These are phyloP conservation scores for Antheraea mylitta DNA, from an alignment of 1,140 invertebrate species.

Conservation along the genomic window DNA sequence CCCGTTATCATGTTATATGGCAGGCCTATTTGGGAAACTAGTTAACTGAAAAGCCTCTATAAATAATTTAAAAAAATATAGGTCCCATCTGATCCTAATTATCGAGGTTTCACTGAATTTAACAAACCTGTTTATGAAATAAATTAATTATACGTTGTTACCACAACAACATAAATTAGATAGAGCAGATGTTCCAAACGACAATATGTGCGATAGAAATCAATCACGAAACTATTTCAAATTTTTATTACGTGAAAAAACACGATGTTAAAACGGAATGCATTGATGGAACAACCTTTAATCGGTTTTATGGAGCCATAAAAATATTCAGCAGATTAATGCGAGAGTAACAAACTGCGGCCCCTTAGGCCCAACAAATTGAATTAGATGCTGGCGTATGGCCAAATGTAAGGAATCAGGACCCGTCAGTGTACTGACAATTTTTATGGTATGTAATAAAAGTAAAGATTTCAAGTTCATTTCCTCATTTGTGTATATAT, in stretches of 20 bases:
- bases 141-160: neutral
- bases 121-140: too few relatives aligned
- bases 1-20: too few relatives aligned
- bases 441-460: conserved; percentile 6
- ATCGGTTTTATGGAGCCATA: conserved; percentile 37
- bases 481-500: neutral
- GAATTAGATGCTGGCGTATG: conserved; percentile 33
- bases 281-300: conserved; percentile 34
- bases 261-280: conserved; percentile 24
- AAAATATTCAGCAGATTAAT: conserved; percentile 27
- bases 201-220: neutral
- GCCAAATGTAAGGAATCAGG: conserved; percentile 22
- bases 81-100: too few relatives aligned
- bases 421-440: conserved; percentile 16
- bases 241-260: conserved; percentile 19
- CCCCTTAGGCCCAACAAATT: conserved; percentile 32
- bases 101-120: too few relatives aligned
- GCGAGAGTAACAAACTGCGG: conserved; percentile 22
- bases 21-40: too few relatives aligned
- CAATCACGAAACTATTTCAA: neutral
- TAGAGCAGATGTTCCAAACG: neutral
- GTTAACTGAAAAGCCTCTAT: too few relatives aligned
- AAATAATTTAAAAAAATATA: too few relatives aligned
- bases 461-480: conserved; percentile 3
- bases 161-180: neutral